Evolutionary conservation across 1,140 invertebrate species (phyloP), one percentile per base, ranked within the genome.

Genomic region (Idris sp.): DNA sequence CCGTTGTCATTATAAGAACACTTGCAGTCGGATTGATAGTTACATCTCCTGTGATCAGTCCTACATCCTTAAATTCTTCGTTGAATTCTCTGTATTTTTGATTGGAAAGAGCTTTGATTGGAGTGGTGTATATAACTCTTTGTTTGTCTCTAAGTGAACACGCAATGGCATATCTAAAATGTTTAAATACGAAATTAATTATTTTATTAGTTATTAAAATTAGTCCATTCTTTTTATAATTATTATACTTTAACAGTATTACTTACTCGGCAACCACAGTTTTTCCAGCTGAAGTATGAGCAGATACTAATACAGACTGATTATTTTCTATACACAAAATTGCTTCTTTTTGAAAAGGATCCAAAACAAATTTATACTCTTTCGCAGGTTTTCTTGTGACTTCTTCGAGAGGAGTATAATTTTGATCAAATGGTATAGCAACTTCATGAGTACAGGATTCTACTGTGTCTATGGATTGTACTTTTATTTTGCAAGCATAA

Each of bases 1-100:
- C 98, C 19, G 98, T 99, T 1, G 98, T 99, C 98, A 99, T 99
- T 67, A 99, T 98, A 18, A 99, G 90, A 87, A 97, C 97, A 74
- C 96, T 97, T 9, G 98, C 98, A 22, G 93, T 94, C 11, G 98
- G 97, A 90, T 99, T 99, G 26, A 99, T 99, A 2, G 98, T 99
- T 2, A 99, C 97, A 90, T 99, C 98, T 31, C 98, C 98, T 49
- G 98, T 99, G 71, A 99, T 93, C 5, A 99, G 88, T 44, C 98
- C 98, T 16, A 99, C 98, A 89, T 99, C 98, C 85, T 93, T 92
- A 81, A 99, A 99, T 84, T 99, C 97, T 85, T 99, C 98, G 78
- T 92, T 93, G 84, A 99, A 97, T 86, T 99, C 98, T 78, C 98
- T 90, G 86, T 98, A 99, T 82, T 99, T 99, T 87, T 99, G 98